A percentile compares a stretch with the other conserved stretches of the same genome.
Evolutionary conservation across 2,888 invertebrate species (phyloP).

Genomic region (Cryptophagus acutangulus): DNA sequence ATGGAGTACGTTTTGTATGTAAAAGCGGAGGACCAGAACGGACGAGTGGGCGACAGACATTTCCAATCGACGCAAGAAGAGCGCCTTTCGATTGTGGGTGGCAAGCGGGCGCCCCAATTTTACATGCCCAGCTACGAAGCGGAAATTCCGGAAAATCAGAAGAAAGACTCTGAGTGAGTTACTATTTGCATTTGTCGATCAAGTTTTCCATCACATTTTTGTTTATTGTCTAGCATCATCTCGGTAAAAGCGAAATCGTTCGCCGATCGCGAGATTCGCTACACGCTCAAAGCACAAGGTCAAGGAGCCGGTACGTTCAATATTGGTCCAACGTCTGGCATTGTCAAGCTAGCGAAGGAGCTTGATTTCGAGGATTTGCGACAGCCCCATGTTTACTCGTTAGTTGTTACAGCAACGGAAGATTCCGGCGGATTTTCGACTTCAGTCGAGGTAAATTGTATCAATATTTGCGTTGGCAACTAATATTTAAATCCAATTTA

Average conservation of each 20-base stretch:
- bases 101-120: slow-evolving; percentile 95
- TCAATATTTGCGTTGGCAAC: no score
- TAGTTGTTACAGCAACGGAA: slow-evolving; percentile 92
- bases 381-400: slow-evolving; percentile 88
- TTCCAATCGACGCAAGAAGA: slow-evolving; percentile 91
- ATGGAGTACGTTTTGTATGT: slow-evolving; percentile 96
- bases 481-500: slow-evolving; percentile 7
- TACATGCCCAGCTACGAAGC: slow-evolving; percentile 93
- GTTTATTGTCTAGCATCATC: slow-evolving; percentile 69
- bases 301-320: slow-evolving; percentile 94
- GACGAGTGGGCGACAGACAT: slow-evolving; percentile 81
- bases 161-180: slow-evolving; percentile 93
- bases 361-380: slow-evolving; percentile 94
- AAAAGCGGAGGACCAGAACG: slow-evolving; percentile 93
- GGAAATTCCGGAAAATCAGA: slow-evolving; percentile 94
- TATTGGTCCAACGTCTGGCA: slow-evolving; percentile 89
- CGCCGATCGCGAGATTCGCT: slow-evolving; percentile 93
- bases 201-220: neutral
- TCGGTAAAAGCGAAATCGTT: slow-evolving; percentile 97
- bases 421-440: slow-evolving; percentile 97
- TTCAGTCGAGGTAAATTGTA: slow-evolving; percentile 90
- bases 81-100: slow-evolving; percentile 91
- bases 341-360: slow-evolving; percentile 92
- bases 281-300: slow-evolving; percentile 89
- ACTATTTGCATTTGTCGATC: slow-evolving; percentile 2